These are phyloP conservation scores for Onychostruthus taczanowskii DNA, from an alignment of 2,113 vertebrate species.

Conservation along the genomic window DNA sequence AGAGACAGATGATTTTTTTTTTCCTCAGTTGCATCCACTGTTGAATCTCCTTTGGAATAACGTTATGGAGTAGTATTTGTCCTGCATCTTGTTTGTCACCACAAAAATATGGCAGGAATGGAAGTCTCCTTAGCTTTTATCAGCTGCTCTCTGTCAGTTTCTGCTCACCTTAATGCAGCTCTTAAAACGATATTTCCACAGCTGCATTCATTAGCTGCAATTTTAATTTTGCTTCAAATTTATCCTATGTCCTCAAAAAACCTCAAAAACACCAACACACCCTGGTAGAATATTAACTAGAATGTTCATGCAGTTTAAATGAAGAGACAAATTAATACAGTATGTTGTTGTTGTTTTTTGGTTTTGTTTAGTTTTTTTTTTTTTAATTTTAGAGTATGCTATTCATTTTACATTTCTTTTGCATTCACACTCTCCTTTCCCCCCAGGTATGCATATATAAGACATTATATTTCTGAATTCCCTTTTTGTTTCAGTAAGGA, in stretches of 20 bases:
- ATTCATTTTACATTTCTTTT: background rate
- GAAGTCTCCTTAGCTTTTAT: background rate
- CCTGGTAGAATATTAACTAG: background rate
- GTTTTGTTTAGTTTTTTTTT: background rate
- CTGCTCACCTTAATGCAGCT: background rate
- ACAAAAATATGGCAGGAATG: background rate
- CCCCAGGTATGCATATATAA: background rate
- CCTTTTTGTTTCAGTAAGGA: background rate
- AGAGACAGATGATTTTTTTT: background rate
- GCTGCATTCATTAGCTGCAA: background rate
- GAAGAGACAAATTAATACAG: background rate
- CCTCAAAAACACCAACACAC: background rate
- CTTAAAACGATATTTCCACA: background rate
- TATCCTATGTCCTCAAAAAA: background rate
- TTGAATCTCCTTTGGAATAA: background rate
- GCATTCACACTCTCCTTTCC: background rate
- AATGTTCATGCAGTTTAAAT: background rate
- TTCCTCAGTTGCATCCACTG: background rate
- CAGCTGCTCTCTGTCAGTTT: background rate
- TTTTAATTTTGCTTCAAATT: constrained; percentile 10
- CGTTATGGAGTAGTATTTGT: background rate
- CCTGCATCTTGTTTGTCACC: background rate
- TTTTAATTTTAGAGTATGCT: background rate
- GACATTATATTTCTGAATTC: background rate
- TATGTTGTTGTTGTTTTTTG: background rate